Base-by-base conservation (phyloP, 1,140 invertebrate species). In the Eupeodes corollae region DNA sequence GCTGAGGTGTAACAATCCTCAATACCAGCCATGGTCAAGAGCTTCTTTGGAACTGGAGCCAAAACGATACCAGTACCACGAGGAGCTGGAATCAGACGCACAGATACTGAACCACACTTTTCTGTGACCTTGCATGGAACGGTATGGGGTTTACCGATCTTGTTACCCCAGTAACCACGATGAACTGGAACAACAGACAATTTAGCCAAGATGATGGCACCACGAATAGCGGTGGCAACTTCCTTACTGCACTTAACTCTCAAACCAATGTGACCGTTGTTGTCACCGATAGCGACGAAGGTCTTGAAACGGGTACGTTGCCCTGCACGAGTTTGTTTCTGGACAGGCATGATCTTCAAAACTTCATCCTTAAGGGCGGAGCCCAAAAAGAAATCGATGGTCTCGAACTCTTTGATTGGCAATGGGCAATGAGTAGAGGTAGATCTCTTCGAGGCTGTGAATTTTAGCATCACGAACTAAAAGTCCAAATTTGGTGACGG, bases 11-110 rank as follows among this genome's bases (percentile, higher is more conserved):
- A n/a, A n/a, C n/a, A n/a, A n/a, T n/a, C n/a, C n/a, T n/a, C n/a
- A n/a, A n/a, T n/a, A n/a, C n/a, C n/a, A n/a, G n/a, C 63, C 87
- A 97, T 97, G 59, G 88, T 85, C 39, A 98, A 75, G 8, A 98
- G 73, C 66, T 98, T 98, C 74, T 98, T 98, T 11, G 95, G 94
- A 11, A 98, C 93, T 43, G 93, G 92, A 39, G 94, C 95, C 55
- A 91, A 94, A 12, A 98, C 94, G 69, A 98, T 95, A 43, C 95
- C 94, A 56, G 95, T 98, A 77, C 95, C 94, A 78, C 95, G 84
- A 13, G 95, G 95, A 42, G 94, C 94, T 47, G 94, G 95, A 61
- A 98, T 98, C n/a, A n/a, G n/a, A n/a, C n/a, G n/a, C n/a, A n/a
- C n/a, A n/a, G n/a, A n/a, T n/a, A n/a, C n/a, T n/a, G n/a, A n/a